Conservation (phyloP, 2,113 vertebrate species). For the Pipra filicauda region DNA sequence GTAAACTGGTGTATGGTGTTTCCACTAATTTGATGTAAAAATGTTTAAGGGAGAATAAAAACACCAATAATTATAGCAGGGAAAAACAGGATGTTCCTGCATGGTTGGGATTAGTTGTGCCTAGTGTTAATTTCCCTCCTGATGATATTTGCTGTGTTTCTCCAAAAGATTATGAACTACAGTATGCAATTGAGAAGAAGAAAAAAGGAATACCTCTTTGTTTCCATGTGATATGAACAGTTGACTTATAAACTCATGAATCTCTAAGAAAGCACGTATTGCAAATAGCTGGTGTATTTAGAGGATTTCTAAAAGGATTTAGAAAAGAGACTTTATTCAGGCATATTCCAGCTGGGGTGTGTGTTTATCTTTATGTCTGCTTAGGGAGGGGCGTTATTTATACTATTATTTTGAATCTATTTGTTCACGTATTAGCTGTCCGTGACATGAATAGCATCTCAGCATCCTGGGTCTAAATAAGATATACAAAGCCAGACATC, state of each 20-base stretch:
- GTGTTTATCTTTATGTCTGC: not conserved
- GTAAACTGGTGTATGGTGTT: not conserved
- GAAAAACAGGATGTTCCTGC: not conserved
- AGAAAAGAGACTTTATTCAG: conserved; percentile 8
- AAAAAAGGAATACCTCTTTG: not conserved
- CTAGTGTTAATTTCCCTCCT: not conserved
- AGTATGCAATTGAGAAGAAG: not conserved
- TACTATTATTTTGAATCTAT: not conserved
- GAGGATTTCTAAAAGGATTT: conserved; percentile 21
- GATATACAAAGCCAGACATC: not conserved
- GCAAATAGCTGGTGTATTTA: not conserved
- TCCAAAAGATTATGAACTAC: not conserved
- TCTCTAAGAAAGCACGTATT: not conserved
- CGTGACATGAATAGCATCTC: not conserved
- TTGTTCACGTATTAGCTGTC: conserved; percentile 5
- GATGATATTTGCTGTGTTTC: not conserved
- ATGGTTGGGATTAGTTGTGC: not conserved
- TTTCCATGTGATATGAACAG: not conserved
- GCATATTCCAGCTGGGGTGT: not conserved
- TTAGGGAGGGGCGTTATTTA: not conserved
- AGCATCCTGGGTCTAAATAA: not conserved
- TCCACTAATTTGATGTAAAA: not conserved
- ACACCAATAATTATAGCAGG: not conserved
- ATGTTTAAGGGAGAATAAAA: not conserved
- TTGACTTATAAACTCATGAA: not conserved